phyloP scores from a whole-genome alignment of 2,113 vertebrate species.

The Coptodon bakossiorum region DNA sequence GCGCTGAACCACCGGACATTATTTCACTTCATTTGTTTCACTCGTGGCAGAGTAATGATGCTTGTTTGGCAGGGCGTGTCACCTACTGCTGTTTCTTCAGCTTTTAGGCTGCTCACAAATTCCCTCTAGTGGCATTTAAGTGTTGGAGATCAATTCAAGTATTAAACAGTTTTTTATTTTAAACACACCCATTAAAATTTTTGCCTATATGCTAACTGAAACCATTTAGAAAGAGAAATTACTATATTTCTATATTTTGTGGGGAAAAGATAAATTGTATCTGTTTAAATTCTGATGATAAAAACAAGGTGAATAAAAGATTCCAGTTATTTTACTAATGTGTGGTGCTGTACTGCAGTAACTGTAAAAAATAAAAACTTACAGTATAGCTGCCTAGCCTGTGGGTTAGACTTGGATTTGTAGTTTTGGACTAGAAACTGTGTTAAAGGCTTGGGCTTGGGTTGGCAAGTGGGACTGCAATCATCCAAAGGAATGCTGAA shows the following conservation, averaged over 20 bases:
- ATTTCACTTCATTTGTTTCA: neutral
- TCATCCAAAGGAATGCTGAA: neutral
- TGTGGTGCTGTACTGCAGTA: neutral
- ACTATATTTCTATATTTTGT: neutral
- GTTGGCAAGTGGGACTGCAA: neutral
- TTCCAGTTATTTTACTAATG: neutral
- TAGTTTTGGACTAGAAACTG: neutral
- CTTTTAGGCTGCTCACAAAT: neutral
- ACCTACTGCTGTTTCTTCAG: neutral
- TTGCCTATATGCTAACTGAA: neutral
- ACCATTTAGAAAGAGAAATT: neutral
- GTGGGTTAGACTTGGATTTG: neutral
- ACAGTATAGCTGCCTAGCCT: neutral
- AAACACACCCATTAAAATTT: neutral
- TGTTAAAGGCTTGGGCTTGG: neutral
- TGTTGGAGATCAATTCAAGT: neutral
- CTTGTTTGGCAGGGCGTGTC: neutral
- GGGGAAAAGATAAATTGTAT: neutral
- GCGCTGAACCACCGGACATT: neutral
- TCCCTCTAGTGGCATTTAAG: neutral
- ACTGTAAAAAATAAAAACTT: neutral
- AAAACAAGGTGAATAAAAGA: neutral
- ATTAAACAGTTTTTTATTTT: neutral
- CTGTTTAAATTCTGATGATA: neutral
- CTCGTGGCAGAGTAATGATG: neutral